A percentile compares a stretch with the other conserved stretches of the same genome.
Evolutionary conservation across 2,888 invertebrate genomes (phyloP).

Genomic region (Microctonus brassicae): DNA sequence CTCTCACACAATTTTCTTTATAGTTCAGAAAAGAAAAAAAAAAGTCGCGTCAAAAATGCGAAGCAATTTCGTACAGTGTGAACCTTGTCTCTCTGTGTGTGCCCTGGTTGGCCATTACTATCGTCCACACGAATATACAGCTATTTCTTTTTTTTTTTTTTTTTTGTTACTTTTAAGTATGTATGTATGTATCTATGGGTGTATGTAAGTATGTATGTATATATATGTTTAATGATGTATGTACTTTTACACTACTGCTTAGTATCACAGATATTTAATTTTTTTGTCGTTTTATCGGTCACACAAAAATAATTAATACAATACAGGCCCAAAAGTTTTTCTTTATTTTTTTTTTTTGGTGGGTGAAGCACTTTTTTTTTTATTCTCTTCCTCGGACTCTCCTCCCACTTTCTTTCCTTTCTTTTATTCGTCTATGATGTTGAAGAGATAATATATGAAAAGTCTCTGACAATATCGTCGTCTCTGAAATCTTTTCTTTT

Average conservation of each 20-base stretch:
- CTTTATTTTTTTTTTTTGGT: too few relatives aligned
- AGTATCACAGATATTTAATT: constrained; percentile 64
- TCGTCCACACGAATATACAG: constrained; percentile 41
- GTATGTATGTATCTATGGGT: too few relatives aligned
- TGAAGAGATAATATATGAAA: neutral
- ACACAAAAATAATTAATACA: constrained; percentile 7
- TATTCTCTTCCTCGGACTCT: too few relatives aligned
- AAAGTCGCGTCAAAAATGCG: constrained; percentile 22
- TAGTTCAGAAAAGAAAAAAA: neutral
- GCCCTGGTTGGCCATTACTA: constrained; percentile 44
- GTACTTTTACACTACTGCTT: constrained; percentile 61
- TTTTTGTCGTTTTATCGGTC: constrained; percentile 29
- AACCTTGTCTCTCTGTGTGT: constrained; percentile 16
- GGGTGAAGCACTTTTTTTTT: neutral
- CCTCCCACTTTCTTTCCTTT: neutral
- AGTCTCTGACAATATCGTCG: neutral
- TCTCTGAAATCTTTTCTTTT: too few relatives aligned
- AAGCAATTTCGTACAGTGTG: neutral
- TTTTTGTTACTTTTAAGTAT: constrained; percentile 2
- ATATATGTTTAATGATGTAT: too few relatives aligned
- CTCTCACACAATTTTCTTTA: too few relatives aligned
- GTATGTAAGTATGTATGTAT: too few relatives aligned
- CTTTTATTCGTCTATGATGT: constrained; percentile 10
- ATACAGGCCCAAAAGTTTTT: neutral
- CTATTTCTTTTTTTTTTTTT: constrained; percentile 51